Percentiles rank a stretch among this genome's conserved stretches.
phyloP scores from a whole-genome alignment of 2,797 vertebrate species.

The Diplodus puntazzo region DNA sequence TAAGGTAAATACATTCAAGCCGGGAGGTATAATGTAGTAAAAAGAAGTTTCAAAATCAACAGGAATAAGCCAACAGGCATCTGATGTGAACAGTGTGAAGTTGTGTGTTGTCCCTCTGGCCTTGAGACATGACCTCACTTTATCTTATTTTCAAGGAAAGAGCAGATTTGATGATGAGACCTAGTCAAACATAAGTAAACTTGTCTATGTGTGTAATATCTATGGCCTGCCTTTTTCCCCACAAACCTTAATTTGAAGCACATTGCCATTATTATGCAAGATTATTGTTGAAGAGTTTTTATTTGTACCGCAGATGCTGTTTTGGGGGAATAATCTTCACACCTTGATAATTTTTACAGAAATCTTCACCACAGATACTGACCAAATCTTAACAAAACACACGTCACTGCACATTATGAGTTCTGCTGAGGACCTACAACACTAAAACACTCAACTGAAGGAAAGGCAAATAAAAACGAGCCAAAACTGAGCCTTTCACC shows the following conservation, averaged over 20 bases:
- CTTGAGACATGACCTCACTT: not conserved
- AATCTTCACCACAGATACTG: not conserved
- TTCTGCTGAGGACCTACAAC: not conserved
- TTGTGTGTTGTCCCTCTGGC: not conserved
- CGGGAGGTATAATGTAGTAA: not conserved
- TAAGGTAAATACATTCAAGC: not conserved
- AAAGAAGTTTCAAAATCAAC: no score
- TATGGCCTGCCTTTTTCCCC: no score
- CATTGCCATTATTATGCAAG: not conserved
- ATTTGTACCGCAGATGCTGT: not conserved
- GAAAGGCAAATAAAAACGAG: not conserved
- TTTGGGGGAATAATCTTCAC: not conserved
- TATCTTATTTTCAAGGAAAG: not conserved
- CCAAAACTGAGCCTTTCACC: not conserved
- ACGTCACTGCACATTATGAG: not conserved
- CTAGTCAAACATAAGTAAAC: no score
- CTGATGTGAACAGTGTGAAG: not conserved
- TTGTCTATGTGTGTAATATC: no score
- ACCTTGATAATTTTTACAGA: not conserved
- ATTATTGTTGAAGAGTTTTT: not conserved
- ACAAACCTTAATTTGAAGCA: no score
- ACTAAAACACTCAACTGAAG: not conserved
- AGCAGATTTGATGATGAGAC: not conserved
- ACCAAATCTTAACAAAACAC: not conserved
- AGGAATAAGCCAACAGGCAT: not conserved